Evolutionary conservation across 2,888 invertebrate genomes (phyloP).

Genomic region (Nycteola revayana): DNA sequence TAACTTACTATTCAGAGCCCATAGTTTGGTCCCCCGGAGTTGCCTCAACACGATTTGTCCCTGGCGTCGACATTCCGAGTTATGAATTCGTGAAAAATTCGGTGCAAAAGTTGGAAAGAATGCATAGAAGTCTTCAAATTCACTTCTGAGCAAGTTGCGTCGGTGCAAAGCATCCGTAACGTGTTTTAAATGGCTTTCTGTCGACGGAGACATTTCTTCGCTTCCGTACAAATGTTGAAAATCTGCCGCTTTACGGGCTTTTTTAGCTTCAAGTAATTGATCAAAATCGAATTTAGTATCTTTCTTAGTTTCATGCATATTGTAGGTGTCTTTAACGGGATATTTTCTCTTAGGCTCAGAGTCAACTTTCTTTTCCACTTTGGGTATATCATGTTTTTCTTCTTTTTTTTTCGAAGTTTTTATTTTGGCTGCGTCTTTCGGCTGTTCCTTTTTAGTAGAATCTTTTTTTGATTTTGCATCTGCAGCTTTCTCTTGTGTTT

Average conservation of each 20-base stretch:
- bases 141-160: constrained; percentile 72
- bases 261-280: constrained; percentile 20
- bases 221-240: constrained; percentile 25
- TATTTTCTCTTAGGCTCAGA: constrained; percentile 29
- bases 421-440: too few species aligned
- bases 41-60: constrained; percentile 86
- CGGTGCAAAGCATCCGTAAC: constrained; percentile 63
- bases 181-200: constrained; percentile 54
- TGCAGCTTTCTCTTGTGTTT: constrained; percentile 20
- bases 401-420: too few species aligned
- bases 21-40: constrained; percentile 85
- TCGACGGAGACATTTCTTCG: constrained; percentile 38
- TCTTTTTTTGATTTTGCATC: constrained; percentile 29
- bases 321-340: constrained; percentile 25
- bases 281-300: constrained; percentile 28
- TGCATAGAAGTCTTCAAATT: constrained; percentile 84
- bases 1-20: constrained; percentile 87
- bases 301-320: constrained; percentile 26
- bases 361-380: constrained; percentile 17
- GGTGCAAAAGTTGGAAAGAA: constrained; percentile 86
- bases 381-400: constrained; percentile 17
- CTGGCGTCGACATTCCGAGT: constrained; percentile 85
- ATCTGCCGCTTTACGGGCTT: constrained; percentile 22
- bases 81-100: constrained; percentile 84
- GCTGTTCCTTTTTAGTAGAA: constrained; percentile 16